phyloP scores from a whole-genome alignment of 2,888 invertebrate species.

The Sisyra terminalis region DNA sequence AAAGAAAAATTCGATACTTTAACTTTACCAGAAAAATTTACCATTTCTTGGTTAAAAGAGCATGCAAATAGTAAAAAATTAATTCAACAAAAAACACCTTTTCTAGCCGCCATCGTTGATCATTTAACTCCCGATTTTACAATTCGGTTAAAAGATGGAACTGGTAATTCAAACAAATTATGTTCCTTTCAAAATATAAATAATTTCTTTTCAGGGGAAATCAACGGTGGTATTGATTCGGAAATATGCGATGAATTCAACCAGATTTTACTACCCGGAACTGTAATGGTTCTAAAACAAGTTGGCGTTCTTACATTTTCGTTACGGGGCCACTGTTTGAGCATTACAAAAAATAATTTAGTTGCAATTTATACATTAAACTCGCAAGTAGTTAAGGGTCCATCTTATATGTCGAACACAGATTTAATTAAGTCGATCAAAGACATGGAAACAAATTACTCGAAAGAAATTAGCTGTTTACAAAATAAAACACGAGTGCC shows the following conservation, averaged over 20 bases:
- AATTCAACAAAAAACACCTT: constrained; percentile 20
- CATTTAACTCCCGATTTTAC: neutral
- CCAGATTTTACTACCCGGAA: constrained; percentile 16
- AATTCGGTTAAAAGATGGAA: constrained; percentile 1
- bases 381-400: neutral
- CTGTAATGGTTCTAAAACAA: constrained; percentile 19
- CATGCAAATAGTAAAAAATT: constrained; percentile 16
- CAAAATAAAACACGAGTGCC: neutral
- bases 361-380: constrained; percentile 17
- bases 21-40: constrained; percentile 1
- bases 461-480: neutral
- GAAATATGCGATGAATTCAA: constrained; percentile 19
- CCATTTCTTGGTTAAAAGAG: constrained; percentile 5
- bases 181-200: too few species aligned
- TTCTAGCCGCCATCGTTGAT: constrained; percentile 20
- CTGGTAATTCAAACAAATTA: neutral
- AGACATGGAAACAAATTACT: neutral
- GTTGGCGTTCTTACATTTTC: constrained; percentile 17
- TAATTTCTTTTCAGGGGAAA: constrained; percentile 19
- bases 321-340: constrained; percentile 17
- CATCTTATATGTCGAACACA: neutral
- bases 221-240: constrained; percentile 19
- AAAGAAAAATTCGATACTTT: too few species aligned
- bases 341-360: constrained; percentile 20
- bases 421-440: neutral